Conservation (phyloP, 2,888 invertebrate species). For the Cataglyphis altisquamis region DNA sequence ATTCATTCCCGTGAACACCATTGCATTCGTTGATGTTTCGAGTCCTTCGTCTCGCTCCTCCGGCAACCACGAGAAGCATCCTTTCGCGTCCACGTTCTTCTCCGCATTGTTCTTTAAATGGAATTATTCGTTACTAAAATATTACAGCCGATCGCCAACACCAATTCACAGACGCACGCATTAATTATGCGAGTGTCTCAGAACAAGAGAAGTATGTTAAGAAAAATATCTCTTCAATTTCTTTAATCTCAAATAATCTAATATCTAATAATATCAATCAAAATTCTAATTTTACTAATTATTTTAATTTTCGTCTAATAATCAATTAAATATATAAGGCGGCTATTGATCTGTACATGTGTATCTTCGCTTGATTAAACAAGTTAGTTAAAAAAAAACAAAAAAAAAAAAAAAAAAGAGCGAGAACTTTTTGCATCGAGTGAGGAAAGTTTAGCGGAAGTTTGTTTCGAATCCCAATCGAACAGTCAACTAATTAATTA, state of each 20-base stretch:
- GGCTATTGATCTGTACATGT: not conserved
- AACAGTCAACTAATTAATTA: conserved; percentile 77
- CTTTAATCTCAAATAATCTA: not conserved
- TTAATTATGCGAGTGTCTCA: not conserved
- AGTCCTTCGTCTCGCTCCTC: not conserved
- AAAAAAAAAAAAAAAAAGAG: not conserved
- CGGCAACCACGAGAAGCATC: conserved; percentile 23
- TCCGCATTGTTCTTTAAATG: conserved; percentile 17
- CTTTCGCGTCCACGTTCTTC: not conserved
- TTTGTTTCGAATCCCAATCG: not conserved
- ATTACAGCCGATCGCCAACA: conserved; percentile 5
- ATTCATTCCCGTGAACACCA: conserved; percentile 49
- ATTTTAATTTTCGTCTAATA: not conserved
- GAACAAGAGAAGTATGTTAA: not conserved
- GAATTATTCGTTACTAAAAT: not conserved
- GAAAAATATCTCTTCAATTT: not conserved
- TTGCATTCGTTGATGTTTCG: conserved; percentile 27
- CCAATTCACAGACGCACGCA: not conserved
- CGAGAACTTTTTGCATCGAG: not conserved
- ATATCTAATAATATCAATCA: not conserved
- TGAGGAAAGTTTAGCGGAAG: not conserved
- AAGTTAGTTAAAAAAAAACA: not conserved
- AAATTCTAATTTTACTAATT: not conserved
- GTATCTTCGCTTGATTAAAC: not conserved
- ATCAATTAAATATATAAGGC: not conserved